Evolutionary conservation across 2,113 vertebrate genomes (phyloP).

Genomic region (Brienomyrus brachyistius): DNA sequence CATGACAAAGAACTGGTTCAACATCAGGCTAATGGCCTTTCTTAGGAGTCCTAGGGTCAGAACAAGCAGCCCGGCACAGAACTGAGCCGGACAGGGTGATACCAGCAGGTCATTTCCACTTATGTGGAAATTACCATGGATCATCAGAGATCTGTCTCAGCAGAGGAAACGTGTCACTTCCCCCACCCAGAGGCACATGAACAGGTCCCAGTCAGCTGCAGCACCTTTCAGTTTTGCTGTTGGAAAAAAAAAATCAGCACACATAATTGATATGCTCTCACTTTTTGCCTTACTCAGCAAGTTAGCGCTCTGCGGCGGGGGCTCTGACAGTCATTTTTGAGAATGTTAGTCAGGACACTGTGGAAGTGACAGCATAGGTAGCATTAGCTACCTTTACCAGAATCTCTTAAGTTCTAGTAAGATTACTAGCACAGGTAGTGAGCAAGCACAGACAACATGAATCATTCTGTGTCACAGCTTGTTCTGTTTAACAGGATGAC

Average conservation of each 20-base stretch:
- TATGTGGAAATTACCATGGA: conserved; percentile 1
- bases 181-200: not conserved
- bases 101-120: not conserved
- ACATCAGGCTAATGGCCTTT: not conserved
- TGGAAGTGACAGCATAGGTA: not conserved
- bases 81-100: not conserved
- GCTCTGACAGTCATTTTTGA: not conserved
- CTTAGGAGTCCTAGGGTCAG: not conserved
- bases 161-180: not conserved
- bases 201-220: not conserved
- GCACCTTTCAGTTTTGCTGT: not conserved
- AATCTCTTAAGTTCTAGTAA: not conserved
- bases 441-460: not conserved
- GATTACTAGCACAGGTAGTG: not conserved
- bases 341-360: not conserved
- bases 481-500: not conserved
- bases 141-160: not conserved
- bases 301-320: not conserved
- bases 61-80: not conserved
- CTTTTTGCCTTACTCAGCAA: not conserved
- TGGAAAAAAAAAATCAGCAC: not conserved
- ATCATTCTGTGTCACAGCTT: not conserved
- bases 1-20: not conserved
- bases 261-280: not conserved
- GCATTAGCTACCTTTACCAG: not conserved